Evolutionary conservation across 1,140 invertebrate genomes (phyloP).

Genomic region (Hetaerina americana): DNA sequence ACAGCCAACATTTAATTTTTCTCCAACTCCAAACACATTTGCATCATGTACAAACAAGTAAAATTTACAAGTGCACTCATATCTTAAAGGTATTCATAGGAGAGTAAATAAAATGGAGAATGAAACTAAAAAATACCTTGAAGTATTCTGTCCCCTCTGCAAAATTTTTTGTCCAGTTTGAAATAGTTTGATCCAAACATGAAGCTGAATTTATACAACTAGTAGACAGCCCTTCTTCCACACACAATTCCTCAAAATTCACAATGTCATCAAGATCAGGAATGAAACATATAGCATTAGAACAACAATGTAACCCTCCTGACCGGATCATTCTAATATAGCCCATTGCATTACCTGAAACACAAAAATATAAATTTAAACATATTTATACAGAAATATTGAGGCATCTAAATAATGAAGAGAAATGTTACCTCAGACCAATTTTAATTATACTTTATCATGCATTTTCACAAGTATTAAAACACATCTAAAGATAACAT

Average conservation of each 20-base stretch:
- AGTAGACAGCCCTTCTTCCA: conserved; percentile 40
- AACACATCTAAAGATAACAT: no score
- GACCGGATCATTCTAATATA: conserved; percentile 90
- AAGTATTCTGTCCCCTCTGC: conserved; percentile 92
- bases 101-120: no score
- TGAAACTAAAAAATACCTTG: no score
- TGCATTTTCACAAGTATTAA: no score
- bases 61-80: no score
- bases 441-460: no score
- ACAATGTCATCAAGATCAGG: conserved; percentile 65
- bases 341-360: conserved; percentile 81
- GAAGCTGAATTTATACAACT: conserved; percentile 50
- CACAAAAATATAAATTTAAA: conserved; percentile 7
- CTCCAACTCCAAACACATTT: no score
- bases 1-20: no score
- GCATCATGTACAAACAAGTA: no score
- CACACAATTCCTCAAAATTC: conserved; percentile 41
- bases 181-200: conserved; percentile 63
- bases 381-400: not conserved
- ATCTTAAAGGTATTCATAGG: no score
- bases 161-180: conserved; percentile 70
- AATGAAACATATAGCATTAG: conserved; percentile 80
- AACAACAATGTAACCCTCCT: conserved; percentile 83
- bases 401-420: no score
- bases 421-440: no score